These are phyloP conservation scores for Meriones psammophilus DNA, from an alignment of 2,797 vertebrate genomes.

Conservation along the genomic window DNA sequence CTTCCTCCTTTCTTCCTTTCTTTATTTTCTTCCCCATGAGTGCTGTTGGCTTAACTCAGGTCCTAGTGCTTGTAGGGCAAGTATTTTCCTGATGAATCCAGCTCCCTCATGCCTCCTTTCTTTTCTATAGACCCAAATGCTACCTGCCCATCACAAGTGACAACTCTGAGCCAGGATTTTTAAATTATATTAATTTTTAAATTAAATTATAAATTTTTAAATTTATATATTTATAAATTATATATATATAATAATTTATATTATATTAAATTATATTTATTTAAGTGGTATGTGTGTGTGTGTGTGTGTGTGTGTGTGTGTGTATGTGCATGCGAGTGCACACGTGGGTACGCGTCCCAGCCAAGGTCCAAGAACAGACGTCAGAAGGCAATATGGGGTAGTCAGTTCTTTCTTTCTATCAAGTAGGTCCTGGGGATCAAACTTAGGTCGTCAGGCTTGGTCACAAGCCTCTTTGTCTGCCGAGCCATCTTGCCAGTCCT, in stretches of 20 bases:
- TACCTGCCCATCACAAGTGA: too few species aligned
- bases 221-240: too few species aligned
- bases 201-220: too few species aligned
- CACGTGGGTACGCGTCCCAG: accelerated
- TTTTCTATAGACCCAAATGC: background rate
- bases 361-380: background rate
- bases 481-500: background rate
- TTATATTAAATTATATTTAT: too few species aligned
- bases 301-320: background rate
- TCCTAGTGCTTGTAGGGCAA: background rate
- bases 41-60: background rate
- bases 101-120: background rate
- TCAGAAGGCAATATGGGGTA: background rate
- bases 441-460: background rate
- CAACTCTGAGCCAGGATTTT: background rate
- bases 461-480: background rate
- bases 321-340: background rate
- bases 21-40: too few species aligned
- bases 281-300: background rate
- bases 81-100: background rate
- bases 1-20: too few species aligned
- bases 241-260: too few species aligned
- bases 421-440: background rate
- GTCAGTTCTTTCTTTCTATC: background rate
- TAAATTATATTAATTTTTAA: background rate